Conservation (phyloP, 2,888 invertebrate species). For the Brassicogethes aeneus region DNA sequence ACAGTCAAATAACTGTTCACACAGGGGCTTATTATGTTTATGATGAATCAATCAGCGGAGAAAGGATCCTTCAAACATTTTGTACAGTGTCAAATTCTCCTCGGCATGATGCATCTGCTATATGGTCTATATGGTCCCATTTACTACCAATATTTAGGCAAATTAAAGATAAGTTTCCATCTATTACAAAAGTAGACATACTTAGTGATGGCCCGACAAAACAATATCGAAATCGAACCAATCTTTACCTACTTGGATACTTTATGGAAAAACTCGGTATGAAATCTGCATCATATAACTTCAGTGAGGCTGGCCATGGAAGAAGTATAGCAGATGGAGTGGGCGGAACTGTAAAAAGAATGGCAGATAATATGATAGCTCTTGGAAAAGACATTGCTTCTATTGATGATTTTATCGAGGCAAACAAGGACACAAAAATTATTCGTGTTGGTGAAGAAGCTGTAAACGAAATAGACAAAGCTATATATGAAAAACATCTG, state of each 20-base stretch:
- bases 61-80: not conserved
- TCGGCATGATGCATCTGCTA: not conserved
- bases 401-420: too few relatives aligned
- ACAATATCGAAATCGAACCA: conserved; percentile 4
- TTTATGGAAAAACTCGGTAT: conserved; percentile 3
- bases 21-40: not conserved
- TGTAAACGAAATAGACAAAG: too few relatives aligned
- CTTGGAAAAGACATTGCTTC: conserved; percentile 2
- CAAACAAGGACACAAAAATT: too few relatives aligned
- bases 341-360: conserved; percentile 4
- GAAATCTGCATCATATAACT: conserved; percentile 5
- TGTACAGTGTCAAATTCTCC: not conserved
- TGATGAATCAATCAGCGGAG: not conserved
- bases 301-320: conserved; percentile 5
- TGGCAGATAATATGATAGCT: not conserved
- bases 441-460: too few relatives aligned
- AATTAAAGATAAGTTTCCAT: not conserved
- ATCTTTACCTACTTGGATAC: conserved; percentile 1
- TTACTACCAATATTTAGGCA: not conserved
- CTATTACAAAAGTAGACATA: conserved; percentile 6
- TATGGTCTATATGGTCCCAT: not conserved
- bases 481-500: too few relatives aligned
- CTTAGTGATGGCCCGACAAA: conserved; percentile 6
- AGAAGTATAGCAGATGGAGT: conserved; percentile 6
- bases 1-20: not conserved